phyloP scores from a whole-genome alignment of 2,113 vertebrate genomes.

The Sebastes schlegelii region DNA sequence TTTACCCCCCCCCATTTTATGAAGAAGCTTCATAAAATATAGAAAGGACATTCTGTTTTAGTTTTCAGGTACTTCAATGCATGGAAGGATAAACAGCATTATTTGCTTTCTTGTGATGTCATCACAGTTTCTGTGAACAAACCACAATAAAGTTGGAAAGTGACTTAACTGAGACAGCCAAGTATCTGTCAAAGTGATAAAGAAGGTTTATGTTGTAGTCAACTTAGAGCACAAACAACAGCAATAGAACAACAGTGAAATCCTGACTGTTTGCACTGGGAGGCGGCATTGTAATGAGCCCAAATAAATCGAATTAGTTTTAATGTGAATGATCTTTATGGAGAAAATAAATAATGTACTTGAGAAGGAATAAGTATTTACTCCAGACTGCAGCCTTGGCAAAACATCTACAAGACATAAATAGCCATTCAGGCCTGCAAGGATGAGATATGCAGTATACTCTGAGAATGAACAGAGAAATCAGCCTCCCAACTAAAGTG shows the following conservation, averaged over 20 bases:
- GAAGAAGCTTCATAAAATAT: too few relatives aligned
- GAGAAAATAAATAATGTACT: conserved; percentile 70
- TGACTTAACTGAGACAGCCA: neutral
- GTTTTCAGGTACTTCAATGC: too few relatives aligned
- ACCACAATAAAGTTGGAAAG: neutral
- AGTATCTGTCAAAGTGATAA: conserved; percentile 4
- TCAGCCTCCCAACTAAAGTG: conserved; percentile 43
- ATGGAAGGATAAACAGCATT: too few relatives aligned
- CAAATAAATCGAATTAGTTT: conserved; percentile 79
- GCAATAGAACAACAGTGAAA: conserved; percentile 41
- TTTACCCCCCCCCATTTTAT: too few relatives aligned
- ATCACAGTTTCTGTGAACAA: conserved; percentile 1
- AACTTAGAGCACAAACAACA: conserved; percentile 24
- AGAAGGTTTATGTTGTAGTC: conserved; percentile 21
- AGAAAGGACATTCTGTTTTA: too few relatives aligned
- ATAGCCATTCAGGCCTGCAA: conserved; percentile 62
- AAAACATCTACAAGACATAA: conserved; percentile 62
- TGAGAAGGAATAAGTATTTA: conserved; percentile 53
- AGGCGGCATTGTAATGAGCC: conserved; percentile 55
- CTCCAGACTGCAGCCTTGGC: conserved; percentile 58
- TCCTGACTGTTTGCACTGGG: conserved; percentile 43
- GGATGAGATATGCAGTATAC: conserved; percentile 68
- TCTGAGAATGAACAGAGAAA: conserved; percentile 39
- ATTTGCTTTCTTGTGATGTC: neutral
- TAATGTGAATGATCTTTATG: conserved; percentile 76